phyloP scores from a whole-genome alignment of 2,797 vertebrate species.

The Tapirus indicus region DNA sequence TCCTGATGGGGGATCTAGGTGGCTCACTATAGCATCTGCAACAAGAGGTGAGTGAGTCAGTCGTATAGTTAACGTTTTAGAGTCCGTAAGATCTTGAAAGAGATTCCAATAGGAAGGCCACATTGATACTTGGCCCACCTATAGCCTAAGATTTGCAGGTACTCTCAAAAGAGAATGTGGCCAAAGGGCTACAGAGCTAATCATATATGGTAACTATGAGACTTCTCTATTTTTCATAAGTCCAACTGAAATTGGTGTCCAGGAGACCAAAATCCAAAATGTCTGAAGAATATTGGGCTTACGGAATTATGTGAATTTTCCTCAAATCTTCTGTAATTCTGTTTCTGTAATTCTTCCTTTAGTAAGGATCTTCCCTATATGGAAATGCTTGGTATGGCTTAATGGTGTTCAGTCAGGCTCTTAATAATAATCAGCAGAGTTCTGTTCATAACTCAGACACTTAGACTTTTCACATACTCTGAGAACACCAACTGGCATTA shows the following conservation, averaged over 20 bases:
- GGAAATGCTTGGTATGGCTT: not conserved
- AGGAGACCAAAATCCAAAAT: conserved; percentile 8
- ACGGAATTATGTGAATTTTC: not conserved
- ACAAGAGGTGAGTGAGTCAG: not conserved
- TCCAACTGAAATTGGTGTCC: not conserved
- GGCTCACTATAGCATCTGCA: not conserved
- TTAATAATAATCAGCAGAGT: not conserved
- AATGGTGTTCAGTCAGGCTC: not conserved
- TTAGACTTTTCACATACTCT: not conserved
- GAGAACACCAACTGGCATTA: conserved; percentile 50
- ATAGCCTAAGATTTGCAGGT: not conserved
- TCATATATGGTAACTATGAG: not conserved
- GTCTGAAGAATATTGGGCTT: not conserved
- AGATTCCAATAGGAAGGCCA: not conserved
- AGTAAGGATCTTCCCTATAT: not conserved
- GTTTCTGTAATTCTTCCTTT: not conserved
- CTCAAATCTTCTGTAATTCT: not conserved
- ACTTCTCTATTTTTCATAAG: not conserved
- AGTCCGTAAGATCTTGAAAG: not conserved
- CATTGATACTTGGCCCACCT: not conserved
- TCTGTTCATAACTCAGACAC: conserved; percentile 43
- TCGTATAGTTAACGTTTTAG: not conserved
- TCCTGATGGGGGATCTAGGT: not conserved
- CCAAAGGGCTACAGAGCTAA: not conserved
- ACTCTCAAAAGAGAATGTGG: not conserved